Percentiles rank a stretch among this genome's conserved stretches.
Conservation (phyloP, 2,888 invertebrate genomes). For the Meiosimyza decipiens region DNA sequence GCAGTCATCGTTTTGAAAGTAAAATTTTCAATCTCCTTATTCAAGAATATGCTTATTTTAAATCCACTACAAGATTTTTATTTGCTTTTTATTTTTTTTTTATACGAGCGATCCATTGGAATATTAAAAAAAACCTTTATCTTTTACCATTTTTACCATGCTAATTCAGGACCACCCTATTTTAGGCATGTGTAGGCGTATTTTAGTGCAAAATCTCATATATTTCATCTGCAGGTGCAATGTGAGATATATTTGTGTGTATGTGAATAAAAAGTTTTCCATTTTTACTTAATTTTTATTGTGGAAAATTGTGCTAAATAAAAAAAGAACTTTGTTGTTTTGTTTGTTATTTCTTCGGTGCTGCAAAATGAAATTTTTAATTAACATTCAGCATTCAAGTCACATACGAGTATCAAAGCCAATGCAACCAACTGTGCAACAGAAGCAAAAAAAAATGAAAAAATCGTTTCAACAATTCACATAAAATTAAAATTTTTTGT, state of each 20-base stretch:
- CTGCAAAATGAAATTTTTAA: slow-evolving; percentile 33
- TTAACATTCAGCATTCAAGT: slow-evolving; percentile 43
- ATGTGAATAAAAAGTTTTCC: too few relatives aligned
- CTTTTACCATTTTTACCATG: too few relatives aligned
- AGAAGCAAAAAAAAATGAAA: background rate
- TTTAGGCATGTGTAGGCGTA: background rate
- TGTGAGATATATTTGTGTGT: slow-evolving; percentile 5
- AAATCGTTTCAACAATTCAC: slow-evolving; percentile 12
- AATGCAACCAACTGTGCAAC: slow-evolving; percentile 33
- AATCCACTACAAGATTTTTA: too few relatives aligned
- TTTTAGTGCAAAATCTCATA: background rate
- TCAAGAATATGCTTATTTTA: too few relatives aligned
- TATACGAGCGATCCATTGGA: too few relatives aligned
- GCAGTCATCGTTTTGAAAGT: too few relatives aligned
- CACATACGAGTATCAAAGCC: slow-evolving; percentile 34
- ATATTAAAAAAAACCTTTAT: too few relatives aligned
- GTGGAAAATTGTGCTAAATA: background rate
- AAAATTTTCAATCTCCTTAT: too few relatives aligned
- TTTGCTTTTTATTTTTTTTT: too few relatives aligned
- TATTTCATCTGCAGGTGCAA: slow-evolving; percentile 11
- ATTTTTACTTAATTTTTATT: too few relatives aligned
- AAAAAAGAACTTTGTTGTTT: background rate
- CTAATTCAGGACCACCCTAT: too few relatives aligned
- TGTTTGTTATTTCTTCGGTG: slow-evolving; percentile 4
- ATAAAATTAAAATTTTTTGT: slow-evolving; percentile 17